Evolutionary conservation across 1,140 invertebrate species (phyloP).

Genomic region (Eubasilissa regina): DNA sequence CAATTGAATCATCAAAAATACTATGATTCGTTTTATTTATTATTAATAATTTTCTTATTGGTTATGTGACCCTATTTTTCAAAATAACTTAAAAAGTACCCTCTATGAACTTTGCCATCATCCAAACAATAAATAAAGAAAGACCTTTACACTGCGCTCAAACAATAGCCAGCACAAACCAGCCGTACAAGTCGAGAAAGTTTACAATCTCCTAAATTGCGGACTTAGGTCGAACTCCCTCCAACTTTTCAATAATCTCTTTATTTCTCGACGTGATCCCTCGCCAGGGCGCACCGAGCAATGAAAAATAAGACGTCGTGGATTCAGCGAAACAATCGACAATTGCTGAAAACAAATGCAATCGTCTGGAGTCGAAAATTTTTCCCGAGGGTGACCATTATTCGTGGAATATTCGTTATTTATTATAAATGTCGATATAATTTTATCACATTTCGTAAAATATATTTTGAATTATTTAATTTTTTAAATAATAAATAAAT

Average conservation of each 20-base stretch:
- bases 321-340: constrained; percentile 32
- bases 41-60: too few species aligned
- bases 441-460: too few species aligned
- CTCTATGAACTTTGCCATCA: not conserved
- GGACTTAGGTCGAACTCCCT: not conserved
- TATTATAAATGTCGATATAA: too few species aligned
- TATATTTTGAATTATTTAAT: too few species aligned
- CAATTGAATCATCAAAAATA: too few species aligned
- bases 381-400: constrained; percentile 10
- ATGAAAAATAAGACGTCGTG: not conserved
- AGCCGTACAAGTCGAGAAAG: not conserved
- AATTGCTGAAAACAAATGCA: constrained; percentile 38
- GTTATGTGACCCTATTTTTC: too few species aligned
- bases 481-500: too few species aligned
- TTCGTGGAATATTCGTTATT: too few species aligned
- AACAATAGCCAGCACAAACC: not conserved
- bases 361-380: constrained; percentile 12
- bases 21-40: too few species aligned
- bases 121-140: not conserved
- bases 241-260: constrained; percentile 18
- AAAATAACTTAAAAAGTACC: too few species aligned
- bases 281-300: not conserved
- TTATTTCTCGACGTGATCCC: constrained; percentile 22
- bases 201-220: constrained; percentile 20
- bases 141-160: not conserved